Percentiles rank a stretch among this genome's conserved stretches.
Conservation (phyloP, 1,140 invertebrate genomes). For the Vollenhovia emeryi region DNA sequence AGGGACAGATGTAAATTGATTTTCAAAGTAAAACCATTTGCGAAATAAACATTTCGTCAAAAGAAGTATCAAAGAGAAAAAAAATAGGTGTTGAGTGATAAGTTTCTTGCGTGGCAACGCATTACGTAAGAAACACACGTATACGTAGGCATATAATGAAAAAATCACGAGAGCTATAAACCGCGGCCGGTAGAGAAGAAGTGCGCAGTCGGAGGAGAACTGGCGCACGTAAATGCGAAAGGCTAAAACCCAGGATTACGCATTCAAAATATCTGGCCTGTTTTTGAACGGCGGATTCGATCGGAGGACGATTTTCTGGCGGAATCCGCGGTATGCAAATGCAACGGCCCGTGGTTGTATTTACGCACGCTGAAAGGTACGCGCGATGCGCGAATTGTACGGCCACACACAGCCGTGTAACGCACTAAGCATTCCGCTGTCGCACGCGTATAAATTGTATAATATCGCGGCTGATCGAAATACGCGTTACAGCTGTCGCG, state of each 20-base stretch:
- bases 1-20: not conserved
- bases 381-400: slow-evolving; percentile 39
- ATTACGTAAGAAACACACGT: not conserved
- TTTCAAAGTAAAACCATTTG: not conserved
- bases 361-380: slow-evolving; percentile 71
- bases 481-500: slow-evolving; percentile 29
- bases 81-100: not conserved
- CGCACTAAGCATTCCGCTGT: slow-evolving; percentile 51
- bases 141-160: not conserved
- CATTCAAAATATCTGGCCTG: slow-evolving; percentile 65
- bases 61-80: not conserved
- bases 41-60: not conserved
- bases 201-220: not conserved
- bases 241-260: slow-evolving; percentile 58
- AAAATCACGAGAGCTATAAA: slow-evolving; percentile 1
- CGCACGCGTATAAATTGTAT: slow-evolving; percentile 51
- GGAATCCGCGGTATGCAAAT: slow-evolving; percentile 73
- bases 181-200: not conserved
- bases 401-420: slow-evolving; percentile 34
- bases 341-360: slow-evolving; percentile 62
- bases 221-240: slow-evolving; percentile 39
- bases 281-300: slow-evolving; percentile 62
- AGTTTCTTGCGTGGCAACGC: no score
- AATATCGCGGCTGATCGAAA: slow-evolving; percentile 40
- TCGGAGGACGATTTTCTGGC: slow-evolving; percentile 67